phyloP scores from a whole-genome alignment of 2,888 invertebrate species.

The Cephus spinipes region DNA sequence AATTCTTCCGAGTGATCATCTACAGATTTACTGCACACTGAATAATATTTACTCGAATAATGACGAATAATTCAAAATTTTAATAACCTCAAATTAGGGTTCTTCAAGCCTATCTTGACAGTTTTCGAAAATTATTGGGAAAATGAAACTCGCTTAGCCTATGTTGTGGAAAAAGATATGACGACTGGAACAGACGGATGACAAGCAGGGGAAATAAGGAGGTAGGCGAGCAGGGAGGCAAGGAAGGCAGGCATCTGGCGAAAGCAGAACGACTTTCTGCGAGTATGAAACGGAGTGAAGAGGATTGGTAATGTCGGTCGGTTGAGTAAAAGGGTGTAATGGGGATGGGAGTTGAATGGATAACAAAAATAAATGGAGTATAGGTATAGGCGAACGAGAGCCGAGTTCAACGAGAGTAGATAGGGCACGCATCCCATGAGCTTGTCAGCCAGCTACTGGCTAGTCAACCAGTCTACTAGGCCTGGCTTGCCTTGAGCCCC shows the following conservation, averaged over 20 bases:
- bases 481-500: not conserved
- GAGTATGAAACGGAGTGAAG: not conserved
- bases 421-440: not conserved
- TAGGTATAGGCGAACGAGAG: not conserved
- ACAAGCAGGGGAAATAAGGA: not conserved
- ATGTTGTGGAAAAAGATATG: not conserved
- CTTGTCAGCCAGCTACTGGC: not conserved
- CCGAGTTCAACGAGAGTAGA: not conserved
- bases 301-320: not conserved
- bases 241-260: constrained; percentile 13
- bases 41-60: too few species aligned
- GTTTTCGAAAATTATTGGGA: not conserved
- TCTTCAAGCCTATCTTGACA: too few species aligned
- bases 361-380: not conserved
- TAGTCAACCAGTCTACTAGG: not conserved
- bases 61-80: too few species aligned
- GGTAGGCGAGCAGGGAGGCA: not conserved
- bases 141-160: not conserved
- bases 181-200: not conserved
- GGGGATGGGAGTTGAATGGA: too few species aligned
- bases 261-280: not conserved
- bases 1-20: not conserved
- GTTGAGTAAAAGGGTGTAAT: not conserved
- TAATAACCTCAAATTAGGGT: too few species aligned
- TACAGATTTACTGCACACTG: too few species aligned